phyloP scores from a whole-genome alignment of 92 coral and sea anemone species.

The Ricordea florida region DNA sequence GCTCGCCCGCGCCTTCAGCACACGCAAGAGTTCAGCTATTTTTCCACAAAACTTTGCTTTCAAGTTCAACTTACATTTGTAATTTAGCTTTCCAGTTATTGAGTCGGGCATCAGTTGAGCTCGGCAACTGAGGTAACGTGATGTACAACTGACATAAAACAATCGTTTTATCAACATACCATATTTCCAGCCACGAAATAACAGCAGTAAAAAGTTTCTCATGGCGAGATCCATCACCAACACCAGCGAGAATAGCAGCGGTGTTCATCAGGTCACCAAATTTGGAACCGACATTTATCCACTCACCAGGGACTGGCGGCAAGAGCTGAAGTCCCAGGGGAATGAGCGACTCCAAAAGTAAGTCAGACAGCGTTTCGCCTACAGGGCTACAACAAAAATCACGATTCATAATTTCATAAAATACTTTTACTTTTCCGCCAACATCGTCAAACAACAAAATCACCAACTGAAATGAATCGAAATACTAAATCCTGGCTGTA shows the following conservation, averaged over 20 bases:
- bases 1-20: too few species aligned
- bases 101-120: too few species aligned
- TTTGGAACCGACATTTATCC: conserved; percentile 81
- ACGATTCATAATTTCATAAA: not conserved
- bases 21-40: too few species aligned
- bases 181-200: conserved; percentile 85
- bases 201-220: conserved; percentile 84
- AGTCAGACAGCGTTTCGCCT: conserved; percentile 50
- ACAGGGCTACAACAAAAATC: conserved; percentile 46
- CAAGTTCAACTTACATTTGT: too few species aligned
- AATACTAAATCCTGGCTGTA: too few species aligned
- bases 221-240: conserved; percentile 91
- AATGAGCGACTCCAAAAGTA: conserved; percentile 73
- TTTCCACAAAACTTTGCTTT: too few species aligned
- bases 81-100: too few species aligned
- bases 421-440: not conserved
- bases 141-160: not conserved
- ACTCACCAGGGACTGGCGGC: conserved; percentile 64
- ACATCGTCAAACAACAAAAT: not conserved
- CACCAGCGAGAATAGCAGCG: conserved; percentile 87
- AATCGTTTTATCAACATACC: conserved; percentile 53
- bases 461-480: too few species aligned
- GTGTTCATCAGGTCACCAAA: conserved; percentile 89
- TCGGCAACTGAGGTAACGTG: too few species aligned
- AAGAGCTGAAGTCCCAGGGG: conserved; percentile 86